Evolutionary conservation across 2,113 vertebrate genomes (phyloP), one percentile per base, ranked within the genome.

Genomic region (Pantherophis guttatus): DNA sequence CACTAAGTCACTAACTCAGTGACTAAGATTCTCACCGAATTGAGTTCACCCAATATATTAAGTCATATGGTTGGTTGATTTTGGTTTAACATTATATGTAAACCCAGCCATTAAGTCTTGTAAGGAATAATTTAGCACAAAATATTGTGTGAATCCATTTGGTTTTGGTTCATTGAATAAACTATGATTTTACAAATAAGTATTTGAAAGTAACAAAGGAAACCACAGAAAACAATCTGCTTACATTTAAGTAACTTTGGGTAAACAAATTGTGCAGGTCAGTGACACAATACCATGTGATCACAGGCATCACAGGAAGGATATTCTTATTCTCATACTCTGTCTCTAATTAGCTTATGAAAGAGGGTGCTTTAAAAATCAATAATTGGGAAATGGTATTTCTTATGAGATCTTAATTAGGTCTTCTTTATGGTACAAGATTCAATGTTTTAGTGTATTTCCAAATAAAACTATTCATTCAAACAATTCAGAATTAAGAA

Each of bases 401-500:
- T 12, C 39, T 24, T 59, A 44, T 59, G 33, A 81, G 39, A 39
- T 57, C 5, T 2, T 21, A 59, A 24, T 11, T 12, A 89, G 8
- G 33, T 21, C 15, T 23, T 33, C 55, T 59, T 89, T n/a, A 48
- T 24, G 57, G 55, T 5, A 89, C 58, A 54, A 53, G 50, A 8
- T 21, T 54, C 23, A 48, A 59, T 59, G 33, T 58, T 44, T 39
- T 58, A 44, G 12, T 11, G 54, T 44, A 21, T 53, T 81, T 85
- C 90, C 21, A 85, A 55, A 17, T 21, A 85, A 91, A 75, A 8
- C 9, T 70, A 90, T 94, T 97, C 95, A 96, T 93, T 94, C 96
- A 95, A 96, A 92, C 54, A 87, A 97, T 97, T 90, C 93, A 48
- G 96, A 97, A 96, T 94, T 0, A 13, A 96, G 95, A 97, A 93